A percentile compares a stretch with the other conserved stretches of the same genome.
These are phyloP conservation scores for Crioceris asparagi DNA, from an alignment of 2,888 invertebrate species.

Conservation along the genomic window DNA sequence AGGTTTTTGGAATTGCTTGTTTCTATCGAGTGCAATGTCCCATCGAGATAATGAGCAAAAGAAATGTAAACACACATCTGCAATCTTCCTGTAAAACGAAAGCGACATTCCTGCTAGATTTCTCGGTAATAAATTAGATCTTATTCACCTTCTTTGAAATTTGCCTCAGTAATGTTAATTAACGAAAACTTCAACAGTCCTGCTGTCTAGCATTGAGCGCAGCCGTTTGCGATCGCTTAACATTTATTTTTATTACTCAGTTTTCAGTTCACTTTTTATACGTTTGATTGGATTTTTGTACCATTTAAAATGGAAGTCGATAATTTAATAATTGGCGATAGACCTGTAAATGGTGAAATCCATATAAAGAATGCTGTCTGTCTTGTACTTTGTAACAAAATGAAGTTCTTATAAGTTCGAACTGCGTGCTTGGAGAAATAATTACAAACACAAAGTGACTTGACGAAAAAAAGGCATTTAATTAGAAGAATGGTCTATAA, in stretches of 20 bases:
- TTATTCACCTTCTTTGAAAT: too few relatives aligned
- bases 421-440: constrained; percentile 18
- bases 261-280: constrained; percentile 8
- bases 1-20: too few relatives aligned
- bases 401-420: constrained; percentile 24
- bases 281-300: constrained; percentile 9
- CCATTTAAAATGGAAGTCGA: constrained; percentile 11
- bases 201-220: too few relatives aligned
- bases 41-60: too few relatives aligned
- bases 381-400: constrained; percentile 22
- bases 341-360: constrained; percentile 16
- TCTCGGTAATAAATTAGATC: too few relatives aligned
- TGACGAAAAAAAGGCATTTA: constrained; percentile 5
- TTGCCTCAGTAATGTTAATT: too few relatives aligned
- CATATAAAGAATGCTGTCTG: constrained; percentile 20
- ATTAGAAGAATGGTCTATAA: constrained; percentile 15
- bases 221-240: too few relatives aligned
- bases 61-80: too few relatives aligned
- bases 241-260: background rate
- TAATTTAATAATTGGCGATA: constrained; percentile 19
- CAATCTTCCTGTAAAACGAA: too few relatives aligned
- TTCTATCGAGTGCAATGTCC: too few relatives aligned
- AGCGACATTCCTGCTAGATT: too few relatives aligned
- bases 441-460: constrained; percentile 11
- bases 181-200: too few relatives aligned